phyloP scores from a whole-genome alignment of 2,888 invertebrate species.

The Amorpha juglandis region DNA sequence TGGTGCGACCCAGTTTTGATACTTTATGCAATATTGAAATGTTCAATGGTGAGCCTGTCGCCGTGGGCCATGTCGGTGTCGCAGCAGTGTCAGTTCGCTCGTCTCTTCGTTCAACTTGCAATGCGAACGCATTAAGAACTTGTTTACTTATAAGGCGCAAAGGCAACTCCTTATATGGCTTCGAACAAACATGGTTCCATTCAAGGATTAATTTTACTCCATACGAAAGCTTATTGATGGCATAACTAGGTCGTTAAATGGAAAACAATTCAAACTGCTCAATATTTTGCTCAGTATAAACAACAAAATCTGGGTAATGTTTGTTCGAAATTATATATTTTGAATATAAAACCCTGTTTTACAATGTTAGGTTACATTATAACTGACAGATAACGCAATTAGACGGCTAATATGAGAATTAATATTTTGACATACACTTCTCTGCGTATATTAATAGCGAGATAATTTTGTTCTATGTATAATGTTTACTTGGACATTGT shows the following conservation, averaged over 20 bases:
- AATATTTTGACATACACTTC: too few relatives aligned
- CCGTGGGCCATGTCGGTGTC: slow-evolving; percentile 28
- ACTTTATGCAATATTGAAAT: slow-evolving; percentile 47
- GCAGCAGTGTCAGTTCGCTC: slow-evolving; percentile 56
- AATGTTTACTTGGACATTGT: too few relatives aligned
- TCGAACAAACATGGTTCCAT: slow-evolving; percentile 69
- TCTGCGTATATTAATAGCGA: too few relatives aligned
- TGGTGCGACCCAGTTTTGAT: slow-evolving; percentile 46
- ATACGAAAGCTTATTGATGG: slow-evolving; percentile 46
- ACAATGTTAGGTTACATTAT: too few relatives aligned
- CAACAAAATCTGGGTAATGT: neutral
- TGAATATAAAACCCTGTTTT: neutral
- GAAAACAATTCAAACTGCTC: neutral
- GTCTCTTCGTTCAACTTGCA: slow-evolving; percentile 69
- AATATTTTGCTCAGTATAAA: slow-evolving; percentile 1
- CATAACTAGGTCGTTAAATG: slow-evolving; percentile 29
- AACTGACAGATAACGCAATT: too few relatives aligned
- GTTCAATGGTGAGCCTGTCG: slow-evolving; percentile 51
- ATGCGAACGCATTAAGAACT: slow-evolving; percentile 75
- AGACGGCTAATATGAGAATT: too few relatives aligned
- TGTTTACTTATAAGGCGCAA: slow-evolving; percentile 79
- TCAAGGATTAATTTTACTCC: slow-evolving; percentile 67
- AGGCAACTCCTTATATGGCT: slow-evolving; percentile 65
- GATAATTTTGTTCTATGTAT: too few relatives aligned
- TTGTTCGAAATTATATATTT: slow-evolving; percentile 14